Percentiles rank a stretch among this genome's conserved stretches.
Conservation (phyloP, 2,888 invertebrate genomes). For the Phytoseiulus persimilis region DNA sequence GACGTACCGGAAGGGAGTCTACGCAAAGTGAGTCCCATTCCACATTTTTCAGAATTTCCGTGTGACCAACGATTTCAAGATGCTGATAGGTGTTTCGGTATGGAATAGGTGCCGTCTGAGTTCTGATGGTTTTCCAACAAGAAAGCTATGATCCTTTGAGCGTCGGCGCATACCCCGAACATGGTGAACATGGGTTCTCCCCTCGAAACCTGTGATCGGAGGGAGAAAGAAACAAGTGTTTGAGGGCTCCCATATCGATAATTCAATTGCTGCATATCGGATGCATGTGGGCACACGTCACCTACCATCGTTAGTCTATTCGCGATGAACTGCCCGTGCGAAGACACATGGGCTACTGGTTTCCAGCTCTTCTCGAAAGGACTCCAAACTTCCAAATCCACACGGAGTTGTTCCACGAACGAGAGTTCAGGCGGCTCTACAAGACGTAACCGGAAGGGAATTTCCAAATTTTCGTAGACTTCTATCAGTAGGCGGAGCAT, state of each 20-base stretch:
- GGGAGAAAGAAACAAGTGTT: neutral
- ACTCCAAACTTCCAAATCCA: slow-evolving; percentile 24
- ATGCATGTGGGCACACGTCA: no score
- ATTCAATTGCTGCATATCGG: neutral
- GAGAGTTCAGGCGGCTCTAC: slow-evolving; percentile 5
- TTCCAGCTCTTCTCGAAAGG: slow-evolving; percentile 13
- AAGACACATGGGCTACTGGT: slow-evolving; percentile 5
- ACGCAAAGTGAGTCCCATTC: slow-evolving; percentile 54
- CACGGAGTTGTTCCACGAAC: slow-evolving; percentile 9
- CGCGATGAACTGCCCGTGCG: slow-evolving; percentile 23
- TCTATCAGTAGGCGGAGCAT: neutral
- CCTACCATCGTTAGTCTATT: slow-evolving; percentile 13
- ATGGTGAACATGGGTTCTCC: slow-evolving; percentile 32
- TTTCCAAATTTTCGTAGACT: slow-evolving; percentile 9
- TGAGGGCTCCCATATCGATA: neutral
- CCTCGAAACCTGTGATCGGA: neutral
- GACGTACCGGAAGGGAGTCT: slow-evolving; percentile 66
- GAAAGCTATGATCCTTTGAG: slow-evolving; percentile 11
- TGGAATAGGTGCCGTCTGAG: neutral
- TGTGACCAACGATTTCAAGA: neutral
- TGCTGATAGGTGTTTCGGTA: neutral
- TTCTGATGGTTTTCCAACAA: slow-evolving; percentile 26
- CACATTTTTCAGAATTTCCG: neutral
- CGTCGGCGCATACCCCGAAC: slow-evolving; percentile 32
- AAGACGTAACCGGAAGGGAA: slow-evolving; percentile 11